phyloP scores from a whole-genome alignment of 2,113 vertebrate genomes.

The Mesocricetus auratus region DNA sequence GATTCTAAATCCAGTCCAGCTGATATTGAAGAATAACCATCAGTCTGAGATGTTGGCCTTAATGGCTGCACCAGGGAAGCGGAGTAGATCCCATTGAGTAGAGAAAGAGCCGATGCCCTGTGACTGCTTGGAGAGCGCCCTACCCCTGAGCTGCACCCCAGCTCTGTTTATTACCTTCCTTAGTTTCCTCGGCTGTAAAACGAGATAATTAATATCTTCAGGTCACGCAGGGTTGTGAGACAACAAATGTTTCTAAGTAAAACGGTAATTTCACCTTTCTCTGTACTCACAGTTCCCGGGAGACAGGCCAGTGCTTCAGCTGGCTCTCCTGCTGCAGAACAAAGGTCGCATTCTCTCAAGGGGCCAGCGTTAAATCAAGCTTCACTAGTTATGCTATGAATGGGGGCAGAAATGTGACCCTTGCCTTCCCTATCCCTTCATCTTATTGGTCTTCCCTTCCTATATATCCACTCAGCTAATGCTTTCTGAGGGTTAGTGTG shows the following conservation, averaged over 20 bases:
- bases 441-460: neutral
- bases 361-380: neutral
- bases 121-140: rapidly evolving
- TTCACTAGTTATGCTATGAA: neutral
- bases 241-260: neutral
- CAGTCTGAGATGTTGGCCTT: neutral
- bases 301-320: neutral
- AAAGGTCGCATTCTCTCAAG: neutral
- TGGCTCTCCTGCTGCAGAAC: neutral
- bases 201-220: neutral
- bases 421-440: neutral
- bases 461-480: neutral
- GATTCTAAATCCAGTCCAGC: neutral
- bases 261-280: neutral
- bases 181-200: neutral
- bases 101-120: neutral
- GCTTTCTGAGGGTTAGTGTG: neutral
- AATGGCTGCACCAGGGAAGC: rapidly evolving
- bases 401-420: neutral
- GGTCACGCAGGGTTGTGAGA: neutral
- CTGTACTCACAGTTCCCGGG: neutral
- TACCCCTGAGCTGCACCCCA: no score
- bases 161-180: neutral
- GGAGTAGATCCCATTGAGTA: neutral
- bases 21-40: neutral